Percentiles rank a stretch among this genome's conserved stretches.
Conservation (phyloP, 1,140 invertebrate genomes). For the Littorina saxatilis region DNA sequence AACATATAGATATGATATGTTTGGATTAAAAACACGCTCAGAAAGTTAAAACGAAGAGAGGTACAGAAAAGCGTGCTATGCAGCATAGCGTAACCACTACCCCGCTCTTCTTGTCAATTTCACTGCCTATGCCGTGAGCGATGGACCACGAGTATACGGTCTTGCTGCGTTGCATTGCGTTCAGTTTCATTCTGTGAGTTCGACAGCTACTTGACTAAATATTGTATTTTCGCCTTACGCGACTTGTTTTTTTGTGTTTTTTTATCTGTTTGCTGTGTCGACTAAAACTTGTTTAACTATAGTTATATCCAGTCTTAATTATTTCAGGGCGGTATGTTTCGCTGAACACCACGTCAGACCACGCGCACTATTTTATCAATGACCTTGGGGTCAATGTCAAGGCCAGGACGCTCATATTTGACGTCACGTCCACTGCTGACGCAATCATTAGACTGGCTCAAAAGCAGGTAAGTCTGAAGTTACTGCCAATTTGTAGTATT, state of each 20-base stretch:
- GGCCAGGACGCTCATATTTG: not conserved
- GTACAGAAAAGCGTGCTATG: no score
- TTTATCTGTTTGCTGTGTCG: not conserved
- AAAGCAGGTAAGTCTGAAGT: not conserved
- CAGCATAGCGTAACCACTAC: no score
- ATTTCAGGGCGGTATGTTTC: not conserved
- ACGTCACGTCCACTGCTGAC: constrained; percentile 6
- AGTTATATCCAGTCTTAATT: not conserved
- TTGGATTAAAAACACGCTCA: no score
- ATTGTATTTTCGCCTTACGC: no score
- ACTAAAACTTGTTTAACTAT: not conserved
- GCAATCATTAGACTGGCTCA: constrained; percentile 1
- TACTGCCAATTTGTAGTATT: no score
- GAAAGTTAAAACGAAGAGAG: no score
- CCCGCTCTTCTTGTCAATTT: no score
- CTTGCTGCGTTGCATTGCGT: not conserved
- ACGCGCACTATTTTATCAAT: constrained; percentile 17
- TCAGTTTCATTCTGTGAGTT: no score
- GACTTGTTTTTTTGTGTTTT: no score
- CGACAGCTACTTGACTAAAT: no score
- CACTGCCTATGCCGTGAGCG: no score
- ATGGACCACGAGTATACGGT: not conserved
- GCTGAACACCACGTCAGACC: constrained; percentile 13
- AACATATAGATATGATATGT: no score
- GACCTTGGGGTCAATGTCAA: constrained; percentile 26